A percentile compares a stretch with the other conserved stretches of the same genome.
Evolutionary conservation across 1,140 invertebrate species (phyloP).

Genomic region (Druon quercuslanigerum): DNA sequence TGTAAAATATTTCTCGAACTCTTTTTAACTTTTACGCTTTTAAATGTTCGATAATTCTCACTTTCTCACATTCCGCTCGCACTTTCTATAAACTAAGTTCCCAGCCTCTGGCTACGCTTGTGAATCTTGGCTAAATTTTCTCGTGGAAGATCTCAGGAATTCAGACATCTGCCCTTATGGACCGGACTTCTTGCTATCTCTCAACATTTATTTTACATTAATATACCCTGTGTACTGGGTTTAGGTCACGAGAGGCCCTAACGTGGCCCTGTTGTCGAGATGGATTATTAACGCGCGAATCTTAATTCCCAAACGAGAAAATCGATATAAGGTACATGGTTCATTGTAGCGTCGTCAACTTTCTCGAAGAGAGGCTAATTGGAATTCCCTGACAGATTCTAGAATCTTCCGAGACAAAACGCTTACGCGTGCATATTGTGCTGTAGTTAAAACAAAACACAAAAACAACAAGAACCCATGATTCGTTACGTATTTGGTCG

Average conservation of each 20-base stretch:
- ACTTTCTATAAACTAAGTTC: conserved; percentile 61
- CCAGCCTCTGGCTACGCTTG: conserved; percentile 64
- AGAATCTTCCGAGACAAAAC: neutral
- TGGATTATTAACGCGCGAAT: conserved; percentile 10
- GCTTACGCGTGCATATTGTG: neutral
- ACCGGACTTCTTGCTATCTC: conserved; percentile 30
- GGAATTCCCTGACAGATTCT: neutral
- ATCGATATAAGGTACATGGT: conserved; percentile 1
- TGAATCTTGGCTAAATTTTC: conserved; percentile 64
- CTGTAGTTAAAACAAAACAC: neutral
- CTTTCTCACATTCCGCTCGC: conserved; percentile 31
- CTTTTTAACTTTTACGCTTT: conserved; percentile 1
- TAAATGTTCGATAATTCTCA: neutral
- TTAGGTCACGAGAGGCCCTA: conserved; percentile 45
- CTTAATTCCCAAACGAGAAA: conserved; percentile 10
- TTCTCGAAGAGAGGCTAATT: neutral
- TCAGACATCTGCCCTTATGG: conserved; percentile 37
- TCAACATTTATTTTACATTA: conserved; percentile 47
- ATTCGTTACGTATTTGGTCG: conserved; percentile 3
- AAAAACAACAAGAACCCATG: neutral
- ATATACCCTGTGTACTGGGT: conserved; percentile 51
- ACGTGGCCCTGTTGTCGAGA: conserved; percentile 36
- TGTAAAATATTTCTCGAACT: conserved; percentile 45
- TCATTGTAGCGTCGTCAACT: conserved; percentile 2
- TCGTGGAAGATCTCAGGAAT: conserved; percentile 66